Conservation (phyloP, 2,797 vertebrate species). For the Trachops cirrhosus region DNA sequence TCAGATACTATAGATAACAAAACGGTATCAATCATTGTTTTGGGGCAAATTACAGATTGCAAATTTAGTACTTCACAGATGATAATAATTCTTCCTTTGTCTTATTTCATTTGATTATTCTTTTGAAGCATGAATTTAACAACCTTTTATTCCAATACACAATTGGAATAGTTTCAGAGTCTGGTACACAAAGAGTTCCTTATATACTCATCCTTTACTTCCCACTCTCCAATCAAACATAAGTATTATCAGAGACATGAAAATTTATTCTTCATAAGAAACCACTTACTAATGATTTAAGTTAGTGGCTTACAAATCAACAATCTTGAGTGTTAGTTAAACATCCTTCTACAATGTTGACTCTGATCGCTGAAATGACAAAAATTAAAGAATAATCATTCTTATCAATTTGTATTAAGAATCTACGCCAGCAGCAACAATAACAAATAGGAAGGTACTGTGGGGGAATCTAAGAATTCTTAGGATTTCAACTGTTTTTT, state of each 20-base stretch:
- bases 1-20: neutral
- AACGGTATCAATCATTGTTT: neutral
- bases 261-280: neutral
- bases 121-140: neutral
- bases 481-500: neutral
- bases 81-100: neutral
- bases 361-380: neutral
- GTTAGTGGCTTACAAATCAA: slow-evolving; percentile 3
- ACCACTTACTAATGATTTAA: slow-evolving; percentile 1
- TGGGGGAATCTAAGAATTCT: neutral
- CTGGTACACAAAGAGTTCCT: neutral
- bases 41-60: neutral
- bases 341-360: neutral
- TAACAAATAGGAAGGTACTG: neutral
- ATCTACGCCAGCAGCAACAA: neutral
- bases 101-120: neutral
- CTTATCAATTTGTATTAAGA: neutral
- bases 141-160: neutral
- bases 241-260: neutral
- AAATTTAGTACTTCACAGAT: neutral
- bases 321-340: neutral
- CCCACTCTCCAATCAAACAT: neutral
- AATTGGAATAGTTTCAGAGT: slow-evolving; percentile 10
- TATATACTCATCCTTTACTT: neutral
- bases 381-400: neutral